phyloP scores from a whole-genome alignment of 2,888 invertebrate genomes.

The Pheosia tremula region DNA sequence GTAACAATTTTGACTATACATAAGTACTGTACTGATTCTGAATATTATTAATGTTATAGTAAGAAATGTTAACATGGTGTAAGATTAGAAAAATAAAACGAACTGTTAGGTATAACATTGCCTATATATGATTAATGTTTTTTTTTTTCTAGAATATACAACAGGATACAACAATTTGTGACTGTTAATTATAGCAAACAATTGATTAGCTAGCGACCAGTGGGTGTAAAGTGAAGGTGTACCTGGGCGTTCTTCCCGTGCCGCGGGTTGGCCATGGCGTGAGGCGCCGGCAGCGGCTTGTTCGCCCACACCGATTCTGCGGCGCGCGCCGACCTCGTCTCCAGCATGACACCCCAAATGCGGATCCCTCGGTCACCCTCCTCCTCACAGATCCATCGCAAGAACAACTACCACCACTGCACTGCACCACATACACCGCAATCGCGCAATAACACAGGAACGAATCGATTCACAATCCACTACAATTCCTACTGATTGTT shows the following conservation, averaged over 20 bases:
- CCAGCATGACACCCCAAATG: constrained; percentile 86
- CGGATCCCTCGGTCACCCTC: constrained; percentile 54
- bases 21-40: too few relatives aligned
- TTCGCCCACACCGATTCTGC: constrained; percentile 88
- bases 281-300: constrained; percentile 84
- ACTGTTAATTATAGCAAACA: constrained; percentile 15
- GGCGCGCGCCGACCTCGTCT: constrained; percentile 90
- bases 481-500: constrained; percentile 62
- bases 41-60: too few relatives aligned
- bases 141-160: constrained; percentile 16
- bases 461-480: constrained; percentile 48
- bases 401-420: constrained; percentile 44
- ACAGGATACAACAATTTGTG: constrained; percentile 32
- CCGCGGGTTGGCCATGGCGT: constrained; percentile 82
- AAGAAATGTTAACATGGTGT: too few relatives aligned
- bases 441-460: constrained; percentile 24
- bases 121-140: too few relatives aligned
- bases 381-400: constrained; percentile 70
- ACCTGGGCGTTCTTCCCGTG: constrained; percentile 90
- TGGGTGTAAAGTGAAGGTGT: constrained; percentile 39
- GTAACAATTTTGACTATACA: too few relatives aligned
- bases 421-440: constrained; percentile 56
- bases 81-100: too few relatives aligned
- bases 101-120: too few relatives aligned
- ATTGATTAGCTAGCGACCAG: constrained; percentile 15